phyloP scores from a whole-genome alignment of 2,888 invertebrate species.

The Tipula lateralis region DNA sequence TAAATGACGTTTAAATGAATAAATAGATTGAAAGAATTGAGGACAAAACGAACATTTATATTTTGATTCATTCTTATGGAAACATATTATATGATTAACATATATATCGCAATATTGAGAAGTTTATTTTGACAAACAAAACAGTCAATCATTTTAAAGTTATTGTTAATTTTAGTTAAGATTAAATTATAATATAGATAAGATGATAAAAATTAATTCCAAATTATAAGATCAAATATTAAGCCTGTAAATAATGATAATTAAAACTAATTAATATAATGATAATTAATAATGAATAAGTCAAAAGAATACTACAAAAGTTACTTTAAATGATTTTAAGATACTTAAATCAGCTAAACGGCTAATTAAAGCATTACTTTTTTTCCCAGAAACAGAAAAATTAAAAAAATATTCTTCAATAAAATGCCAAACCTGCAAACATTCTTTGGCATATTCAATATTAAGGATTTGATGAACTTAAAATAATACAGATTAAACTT shows the following conservation, averaged over 20 bases:
- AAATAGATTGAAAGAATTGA: neutral
- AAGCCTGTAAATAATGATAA: too few relatives aligned
- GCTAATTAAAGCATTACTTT: neutral
- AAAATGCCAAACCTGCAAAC: slow-evolving; percentile 27
- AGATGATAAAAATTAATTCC: too few relatives aligned
- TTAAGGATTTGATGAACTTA: slow-evolving; percentile 27
- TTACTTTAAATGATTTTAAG: too few relatives aligned
- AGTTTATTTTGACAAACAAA: slow-evolving; percentile 25
- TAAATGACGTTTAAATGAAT: slow-evolving; percentile 30
- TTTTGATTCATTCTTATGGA: neutral
- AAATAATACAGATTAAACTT: neutral
- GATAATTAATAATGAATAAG: too few relatives aligned
- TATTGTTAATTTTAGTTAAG: neutral
- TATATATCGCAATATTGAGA: neutral
- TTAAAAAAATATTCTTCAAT: slow-evolving; percentile 12
- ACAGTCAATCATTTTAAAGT: neutral
- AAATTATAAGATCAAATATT: too few relatives aligned
- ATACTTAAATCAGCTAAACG: too few relatives aligned
- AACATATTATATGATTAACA: neutral
- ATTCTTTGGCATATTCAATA: slow-evolving; percentile 29
- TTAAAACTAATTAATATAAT: too few relatives aligned
- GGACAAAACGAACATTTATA: slow-evolving; percentile 12
- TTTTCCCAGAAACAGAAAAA: slow-evolving; percentile 19
- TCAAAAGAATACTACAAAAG: too few relatives aligned
- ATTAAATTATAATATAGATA: too few relatives aligned